Evolutionary conservation across 2,113 vertebrate genomes (phyloP).

Genomic region (Chrysochloris asiatica): DNA sequence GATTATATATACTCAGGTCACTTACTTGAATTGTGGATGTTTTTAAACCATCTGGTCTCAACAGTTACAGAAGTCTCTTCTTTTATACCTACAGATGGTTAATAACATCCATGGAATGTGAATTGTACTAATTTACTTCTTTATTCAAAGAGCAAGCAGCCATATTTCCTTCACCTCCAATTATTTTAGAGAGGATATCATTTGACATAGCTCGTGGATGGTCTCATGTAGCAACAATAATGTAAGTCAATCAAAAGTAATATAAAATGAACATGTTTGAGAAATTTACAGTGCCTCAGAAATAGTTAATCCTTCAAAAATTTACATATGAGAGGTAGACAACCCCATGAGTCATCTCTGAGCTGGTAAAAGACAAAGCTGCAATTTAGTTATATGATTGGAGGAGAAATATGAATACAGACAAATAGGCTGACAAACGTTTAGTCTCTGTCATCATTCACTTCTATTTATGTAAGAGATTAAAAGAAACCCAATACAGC

Average conservation of each 20-base stretch:
- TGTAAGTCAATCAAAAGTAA: conserved; percentile 19
- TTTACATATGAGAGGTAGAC: background rate
- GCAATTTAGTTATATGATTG: conserved; percentile 27
- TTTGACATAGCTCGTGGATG: background rate
- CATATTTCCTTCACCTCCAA: conserved; percentile 25
- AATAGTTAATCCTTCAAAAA: conserved; percentile 34
- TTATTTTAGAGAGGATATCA: background rate
- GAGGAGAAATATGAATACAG: conserved; percentile 20
- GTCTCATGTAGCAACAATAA: conserved; percentile 23
- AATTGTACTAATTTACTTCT: conserved; percentile 29
- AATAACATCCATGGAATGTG: background rate
- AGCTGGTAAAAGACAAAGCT: conserved; percentile 43
- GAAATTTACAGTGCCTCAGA: conserved; percentile 15
- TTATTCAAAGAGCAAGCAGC: background rate
- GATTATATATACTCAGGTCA: conserved; percentile 15
- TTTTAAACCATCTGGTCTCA: conserved; percentile 16
- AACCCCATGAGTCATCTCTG: conserved; percentile 43
- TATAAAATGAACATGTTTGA: conserved; percentile 31
- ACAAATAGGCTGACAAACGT: background rate
- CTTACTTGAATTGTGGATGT: background rate
- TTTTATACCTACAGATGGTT: background rate
- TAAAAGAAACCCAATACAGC: background rate
- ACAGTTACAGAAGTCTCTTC: background rate
- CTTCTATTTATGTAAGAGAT: conserved; percentile 30
- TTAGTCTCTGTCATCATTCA: conserved; percentile 18